Evolutionary conservation across 2,113 vertebrate species (phyloP), one percentile per base, ranked within the genome.

Genomic region (Synodontis membranacea): DNA sequence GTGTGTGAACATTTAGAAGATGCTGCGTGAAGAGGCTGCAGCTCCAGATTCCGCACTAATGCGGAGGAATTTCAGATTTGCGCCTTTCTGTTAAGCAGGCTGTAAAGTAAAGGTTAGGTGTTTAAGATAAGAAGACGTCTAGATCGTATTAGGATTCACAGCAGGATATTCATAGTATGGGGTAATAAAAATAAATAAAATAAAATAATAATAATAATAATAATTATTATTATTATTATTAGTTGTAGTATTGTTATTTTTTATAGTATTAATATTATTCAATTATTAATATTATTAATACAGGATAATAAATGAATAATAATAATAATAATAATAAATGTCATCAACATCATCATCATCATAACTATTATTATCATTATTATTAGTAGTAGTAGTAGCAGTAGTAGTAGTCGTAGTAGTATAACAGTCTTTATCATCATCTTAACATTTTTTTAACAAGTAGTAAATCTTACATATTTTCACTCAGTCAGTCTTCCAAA

Each of bases 21-120:
- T 44, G 54, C 39, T 19, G 52, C 50, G 62, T 31, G 42, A 84
- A 82, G 82, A 75, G n/a, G 58, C 25, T 83, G 78, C 72, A 62
- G 83, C 83, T 86, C 85, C 79, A 89, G 82, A 87, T 83, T 87
- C 66, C 81, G 58, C 68, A 83, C 50, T 37, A 80, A 39, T 80
- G 78, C 78, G 78, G 50, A 79, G 76, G 46, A 79, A 79, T 54
- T 79, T 82, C 58, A 83, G 79, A 83, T 83, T n/a, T 79, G 17
- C 15, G 37, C 76, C 8, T 76, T 76, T 48, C 25, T 76, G 25
- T 17, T 28, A n/a, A 78, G 14, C n/a, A 52, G 4, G 46, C 2
- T 34, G n/a, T 31, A 21, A 72, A n/a, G n/a, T n/a, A n/a, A 42
- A 75, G 44, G 44, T 76, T 48, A 48, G 72, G 48, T n/a, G 25